Evolutionary conservation across 92 coral and sea anemone species (phyloP), one percentile per base, ranked within the genome.

Genomic region (Parazoanthus darwini): DNA sequence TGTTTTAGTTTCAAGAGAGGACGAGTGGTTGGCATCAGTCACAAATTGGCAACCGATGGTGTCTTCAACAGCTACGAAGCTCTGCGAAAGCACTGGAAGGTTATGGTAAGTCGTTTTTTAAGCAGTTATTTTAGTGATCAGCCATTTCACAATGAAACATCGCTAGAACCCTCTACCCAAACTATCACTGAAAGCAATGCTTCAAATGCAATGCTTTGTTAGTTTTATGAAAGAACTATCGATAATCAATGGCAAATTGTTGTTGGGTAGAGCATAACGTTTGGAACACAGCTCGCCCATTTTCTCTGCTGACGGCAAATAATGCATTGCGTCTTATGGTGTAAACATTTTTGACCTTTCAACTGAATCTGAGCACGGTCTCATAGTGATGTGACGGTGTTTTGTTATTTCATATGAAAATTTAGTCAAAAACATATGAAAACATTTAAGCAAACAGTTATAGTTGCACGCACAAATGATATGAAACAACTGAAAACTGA

Each of bases 11-110:
- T 97, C 74, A 97, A 97, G 85, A 95, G 92, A 63, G 99, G 97
- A 26, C 88, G 94, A 56, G 91, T 97, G 71, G 80, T 92, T 18
- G 79, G 94, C 77, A 95, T 97, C 59, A 84, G 93, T 16, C 99
- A 92, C 43, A 74, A 82, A n/a, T 79, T 93, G 36, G 65, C 96
- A 44, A 84, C 91, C 23, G 97, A 88, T 35, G 82, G 93, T 39
- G 92, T 93, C 22, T 95, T 95, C 76, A 54, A 74, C 44, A 82
- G 88, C 67, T 93, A 95, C 82, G 96, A 95, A 86, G 98, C 94
- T 74, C 65, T 97, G 54, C 88, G 95, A 65, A 95, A 92, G 78
- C 96, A 95, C 77, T 97, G 99, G 99, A 97, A 97, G 37, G 77
- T 94, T 22, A 94, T 95, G 98, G 99, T 97, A 88, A 33, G 66